phyloP scores from a whole-genome alignment of 2,888 invertebrate genomes.

The Sialis lutaria region DNA sequence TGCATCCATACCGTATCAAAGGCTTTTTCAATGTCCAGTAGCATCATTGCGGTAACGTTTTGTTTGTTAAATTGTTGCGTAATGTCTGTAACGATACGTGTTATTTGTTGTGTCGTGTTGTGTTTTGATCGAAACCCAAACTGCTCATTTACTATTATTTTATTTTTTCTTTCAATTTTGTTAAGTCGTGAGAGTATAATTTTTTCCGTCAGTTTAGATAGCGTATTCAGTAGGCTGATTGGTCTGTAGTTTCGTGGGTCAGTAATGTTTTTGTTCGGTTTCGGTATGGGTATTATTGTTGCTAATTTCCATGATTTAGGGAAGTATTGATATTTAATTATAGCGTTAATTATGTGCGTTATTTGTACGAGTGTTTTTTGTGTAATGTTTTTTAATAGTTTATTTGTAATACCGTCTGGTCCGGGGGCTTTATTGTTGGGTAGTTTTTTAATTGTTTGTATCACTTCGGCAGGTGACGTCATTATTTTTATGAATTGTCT shows the following conservation, averaged over 20 bases:
- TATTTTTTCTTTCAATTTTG: constrained; percentile 8
- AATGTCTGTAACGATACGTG: constrained; percentile 14
- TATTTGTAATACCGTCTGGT: neutral
- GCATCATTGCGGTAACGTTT: constrained; percentile 12
- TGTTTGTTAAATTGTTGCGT: constrained; percentile 13
- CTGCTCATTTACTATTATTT: constrained; percentile 10
- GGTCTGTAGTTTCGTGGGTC: constrained; percentile 10
- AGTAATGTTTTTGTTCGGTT: constrained; percentile 10
- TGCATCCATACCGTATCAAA: constrained; percentile 17
- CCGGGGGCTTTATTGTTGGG: constrained; percentile 11
- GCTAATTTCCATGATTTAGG: constrained; percentile 12
- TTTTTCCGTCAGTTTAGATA: constrained; percentile 12
- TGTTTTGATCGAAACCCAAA: constrained; percentile 17
- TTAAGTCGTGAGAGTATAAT: constrained; percentile 10
- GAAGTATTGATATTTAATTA: constrained; percentile 9
- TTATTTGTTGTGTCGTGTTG: constrained; percentile 15
- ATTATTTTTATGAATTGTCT: neutral
- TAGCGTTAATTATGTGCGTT: constrained; percentile 9
- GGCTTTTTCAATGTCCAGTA: constrained; percentile 19
- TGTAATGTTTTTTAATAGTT: neutral
- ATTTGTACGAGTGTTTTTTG: constrained; percentile 8
- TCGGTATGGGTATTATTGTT: constrained; percentile 9
- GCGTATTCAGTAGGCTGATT: constrained; percentile 10
- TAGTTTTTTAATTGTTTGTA: constrained; percentile 4
- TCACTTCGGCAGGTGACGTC: constrained; percentile 1